Evolutionary conservation across 2,113 vertebrate species (phyloP), one percentile per base, ranked within the genome.

Genomic region (Pao palembangensis): DNA sequence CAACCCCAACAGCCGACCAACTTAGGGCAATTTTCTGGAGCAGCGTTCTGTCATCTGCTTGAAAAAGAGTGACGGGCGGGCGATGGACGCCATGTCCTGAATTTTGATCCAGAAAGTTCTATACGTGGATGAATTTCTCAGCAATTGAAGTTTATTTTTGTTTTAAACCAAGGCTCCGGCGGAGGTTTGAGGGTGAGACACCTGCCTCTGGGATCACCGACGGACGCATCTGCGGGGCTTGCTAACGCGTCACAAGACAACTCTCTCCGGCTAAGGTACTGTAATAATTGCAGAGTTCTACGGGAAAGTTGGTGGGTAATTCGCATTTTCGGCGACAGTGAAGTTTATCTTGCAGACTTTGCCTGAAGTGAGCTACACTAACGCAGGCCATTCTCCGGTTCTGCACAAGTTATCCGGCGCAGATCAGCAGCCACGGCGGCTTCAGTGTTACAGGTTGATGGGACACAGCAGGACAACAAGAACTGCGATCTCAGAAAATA

Each of bases 391-490:
- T 3, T 13, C 34, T 15, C 48, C 42, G 58, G 59, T 61, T 62
- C 31, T 17, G 76, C 73, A 81, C 76, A 82, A 84, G 77, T 82
- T 80, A 75, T 17, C 51, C 41, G 55, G 11, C 55, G 76, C 61
- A 72, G 67, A 42, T 25, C 44, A 12, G 43, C 56, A 18, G 7
- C 0, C n/a, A 62, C 34, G 18, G 65, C 25, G 3, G 64, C 61
- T 55, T 56, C 49, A 58, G 79, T 55, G 81, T 87, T 85, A 85
- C 85, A 87, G 85, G 81, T 87, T 87, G 85, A 76, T 62, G 13
- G 68, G 67, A 50, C 58, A 16, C 73, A 66, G 17, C 61, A 42
- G 67, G 68, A 34, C 15, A 47, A 21, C 67, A 43, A 2, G 23
- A 43, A 67, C 21, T 61, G 72, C 42, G 60, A 58, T 38, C 53